Conservation (phyloP, 2,113 vertebrate genomes). For the Thomomys bottae region DNA sequence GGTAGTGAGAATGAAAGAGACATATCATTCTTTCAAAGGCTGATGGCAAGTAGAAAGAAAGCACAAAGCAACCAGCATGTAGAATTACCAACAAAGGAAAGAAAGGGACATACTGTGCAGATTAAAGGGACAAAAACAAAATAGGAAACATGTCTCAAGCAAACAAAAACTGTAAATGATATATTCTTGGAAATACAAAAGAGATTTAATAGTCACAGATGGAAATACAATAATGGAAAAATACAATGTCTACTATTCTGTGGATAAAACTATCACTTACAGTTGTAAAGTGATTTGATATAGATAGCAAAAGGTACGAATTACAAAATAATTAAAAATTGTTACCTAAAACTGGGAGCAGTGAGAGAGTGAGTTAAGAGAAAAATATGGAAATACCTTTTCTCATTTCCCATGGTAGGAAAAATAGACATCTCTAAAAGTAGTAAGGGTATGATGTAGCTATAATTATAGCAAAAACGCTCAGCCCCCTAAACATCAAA, state of each 20-base stretch:
- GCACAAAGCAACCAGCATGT: neutral
- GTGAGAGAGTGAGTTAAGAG: neutral
- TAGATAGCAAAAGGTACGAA: neutral
- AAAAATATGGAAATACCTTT: neutral
- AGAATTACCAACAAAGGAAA: neutral
- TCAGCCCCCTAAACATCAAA: neutral
- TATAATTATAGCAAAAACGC: conserved; percentile 9
- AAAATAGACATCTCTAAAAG: neutral
- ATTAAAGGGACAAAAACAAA: neutral
- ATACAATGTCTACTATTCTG: neutral
- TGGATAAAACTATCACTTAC: neutral
- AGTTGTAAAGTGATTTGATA: neutral
- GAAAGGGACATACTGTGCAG: neutral
- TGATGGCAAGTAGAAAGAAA: neutral
- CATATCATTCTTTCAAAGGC: neutral
- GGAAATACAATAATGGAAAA: neutral
- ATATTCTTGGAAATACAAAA: neutral
- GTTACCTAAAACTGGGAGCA: neutral
- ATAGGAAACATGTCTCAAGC: neutral
- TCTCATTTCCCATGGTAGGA: neutral
- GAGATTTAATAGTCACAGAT: neutral
- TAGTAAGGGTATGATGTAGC: neutral
- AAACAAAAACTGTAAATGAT: neutral
- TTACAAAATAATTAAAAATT: neutral
- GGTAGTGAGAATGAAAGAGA: neutral